Percentiles rank a stretch among this genome's conserved stretches.
phyloP scores from a whole-genome alignment of 2,797 vertebrate genomes.

The Syndactyla subalaris region DNA sequence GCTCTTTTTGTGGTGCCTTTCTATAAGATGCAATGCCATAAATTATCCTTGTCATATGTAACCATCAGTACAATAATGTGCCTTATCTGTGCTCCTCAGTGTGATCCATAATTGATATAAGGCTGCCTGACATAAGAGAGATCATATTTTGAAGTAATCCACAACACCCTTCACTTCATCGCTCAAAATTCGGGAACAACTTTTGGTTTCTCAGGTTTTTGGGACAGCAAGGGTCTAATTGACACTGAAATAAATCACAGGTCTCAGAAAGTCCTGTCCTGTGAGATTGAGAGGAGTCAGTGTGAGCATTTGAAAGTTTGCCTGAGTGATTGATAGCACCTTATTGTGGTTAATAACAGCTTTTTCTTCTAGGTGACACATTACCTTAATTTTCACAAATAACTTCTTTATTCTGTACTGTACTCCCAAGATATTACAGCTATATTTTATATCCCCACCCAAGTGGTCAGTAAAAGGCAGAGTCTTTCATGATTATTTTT shows the following conservation, averaged over 20 bases:
- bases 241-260: fast-evolving
- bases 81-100: not conserved
- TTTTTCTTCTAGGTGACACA: not conserved
- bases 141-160: not conserved
- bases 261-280: not conserved
- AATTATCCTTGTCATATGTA: not conserved
- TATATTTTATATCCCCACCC: not conserved
- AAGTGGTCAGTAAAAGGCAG: not conserved
- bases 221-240: not conserved
- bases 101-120: not conserved
- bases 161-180: not conserved
- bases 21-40: not conserved
- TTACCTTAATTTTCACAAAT: constrained; percentile 16
- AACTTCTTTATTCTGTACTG: not conserved
- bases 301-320: not conserved
- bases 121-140: not conserved
- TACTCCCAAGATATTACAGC: not conserved
- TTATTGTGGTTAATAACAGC: not conserved
- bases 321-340: not conserved
- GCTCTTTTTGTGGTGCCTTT: not conserved
- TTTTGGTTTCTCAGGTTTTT: not conserved
- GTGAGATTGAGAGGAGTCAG: not conserved
- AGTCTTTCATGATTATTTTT: not conserved
- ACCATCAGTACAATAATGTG: not conserved
- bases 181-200: not conserved